Percentiles rank a stretch among this genome's conserved stretches.
phyloP scores from a whole-genome alignment of 2,797 vertebrate genomes.

The Micromesistius poutassou region DNA sequence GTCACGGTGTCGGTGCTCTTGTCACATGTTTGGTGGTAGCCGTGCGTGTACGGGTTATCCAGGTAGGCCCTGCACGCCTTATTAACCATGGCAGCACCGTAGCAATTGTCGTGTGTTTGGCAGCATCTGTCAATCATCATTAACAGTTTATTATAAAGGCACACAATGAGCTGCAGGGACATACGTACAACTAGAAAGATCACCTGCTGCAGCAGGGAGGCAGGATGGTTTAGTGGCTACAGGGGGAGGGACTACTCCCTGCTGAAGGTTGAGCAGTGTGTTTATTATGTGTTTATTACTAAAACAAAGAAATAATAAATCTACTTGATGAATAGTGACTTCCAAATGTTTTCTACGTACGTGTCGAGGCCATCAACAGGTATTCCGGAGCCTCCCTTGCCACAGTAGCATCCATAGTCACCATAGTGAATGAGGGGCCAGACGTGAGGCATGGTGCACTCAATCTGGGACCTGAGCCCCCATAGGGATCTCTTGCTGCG shows the following conservation, averaged over 20 bases:
- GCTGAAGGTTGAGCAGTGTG: background rate
- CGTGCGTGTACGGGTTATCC: background rate
- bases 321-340: too few relatives aligned
- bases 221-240: background rate
- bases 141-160: background rate
- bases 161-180: background rate
- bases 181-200: background rate
- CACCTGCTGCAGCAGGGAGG: background rate
- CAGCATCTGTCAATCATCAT: background rate
- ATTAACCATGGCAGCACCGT: background rate
- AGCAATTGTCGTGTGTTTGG: background rate
- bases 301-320: background rate
- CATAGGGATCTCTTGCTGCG: background rate
- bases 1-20: background rate
- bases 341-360: background rate
- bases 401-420: slow-evolving; percentile 55
- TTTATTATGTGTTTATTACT: background rate
- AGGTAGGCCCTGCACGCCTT: background rate
- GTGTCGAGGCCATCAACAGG: background rate
- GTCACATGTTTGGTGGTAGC: background rate
- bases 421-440: background rate
- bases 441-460: background rate
- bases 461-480: background rate
- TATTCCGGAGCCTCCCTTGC: slow-evolving; percentile 34
- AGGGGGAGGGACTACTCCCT: background rate